Base-by-base conservation (phyloP, 2,888 invertebrate species). In the Luffia ferchaultella region DNA sequence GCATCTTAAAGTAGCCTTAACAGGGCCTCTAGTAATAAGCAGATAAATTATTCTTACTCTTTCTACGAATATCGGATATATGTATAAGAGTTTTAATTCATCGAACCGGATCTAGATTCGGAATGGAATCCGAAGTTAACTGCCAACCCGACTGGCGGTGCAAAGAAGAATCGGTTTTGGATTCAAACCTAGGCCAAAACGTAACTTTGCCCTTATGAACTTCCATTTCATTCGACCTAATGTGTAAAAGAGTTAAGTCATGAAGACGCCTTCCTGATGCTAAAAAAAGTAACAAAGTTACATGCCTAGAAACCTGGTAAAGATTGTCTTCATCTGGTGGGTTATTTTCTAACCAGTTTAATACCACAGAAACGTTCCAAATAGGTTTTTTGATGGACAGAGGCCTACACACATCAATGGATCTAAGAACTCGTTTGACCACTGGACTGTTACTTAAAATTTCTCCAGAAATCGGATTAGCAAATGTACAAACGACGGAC, bases 1-100 rank as follows among this genome's bases (percentile, higher is more conserved):
- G 15, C 53, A 18, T 44, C 42, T 53, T 16, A 46, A 52, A 7
- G 51, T 53, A 19, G 51, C 20, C 15, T 16, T 5, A 12, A 50
- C 51, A 16, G 20, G 19, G 5, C 45, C 45, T 18, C 45, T 45
- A 7, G 45, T 18, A 7, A 19, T 45, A 5, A 45, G 12, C n/a
- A n/a, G n/a, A n/a, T 3, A 9, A 17, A 3, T n/a, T n/a, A 16
- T 18, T 18, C 2, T 18, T n/a, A 7, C 9, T 16, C 12, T 17
- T 18, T 45, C 45, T 45, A 18, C 45, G 17, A 18, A 7, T 17
- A 5, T 45, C 45, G 7, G 45, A 45, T 18, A 45, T 3, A n/a
- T 3, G 2, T 18, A 45, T 9, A 45, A 18, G 19, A 7, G 19
- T 18, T n/a, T 45, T 45, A 7, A 7, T 45, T 19, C 45, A 45